Base-by-base conservation (phyloP, 2,888 invertebrate species). In the Scelioninae gen. 1 region DNA sequence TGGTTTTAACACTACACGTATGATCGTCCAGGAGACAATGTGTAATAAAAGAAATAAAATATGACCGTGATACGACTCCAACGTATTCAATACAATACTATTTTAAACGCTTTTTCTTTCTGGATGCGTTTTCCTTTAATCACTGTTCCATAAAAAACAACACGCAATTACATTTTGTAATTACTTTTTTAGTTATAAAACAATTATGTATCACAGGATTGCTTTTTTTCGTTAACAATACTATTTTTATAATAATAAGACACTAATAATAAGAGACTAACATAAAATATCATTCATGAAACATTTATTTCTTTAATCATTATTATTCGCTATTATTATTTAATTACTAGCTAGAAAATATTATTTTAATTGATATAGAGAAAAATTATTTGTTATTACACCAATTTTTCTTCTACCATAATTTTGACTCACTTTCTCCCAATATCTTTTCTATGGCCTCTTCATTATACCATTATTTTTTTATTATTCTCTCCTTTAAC, bases 81-180 rank as follows among this genome's bases (percentile, higher is more conserved):
- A 34, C 45, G 8, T 13, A 13, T 45, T 31, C 13, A 32, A 71
- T 43, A 31, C 32, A 53, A 62, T 53, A 15, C 34, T 69, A 58
- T 45, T n/a, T n/a, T n/a, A n/a, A 71, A 51, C 51, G 51, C 51
- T 43, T 72, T 72, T 62, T 62, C 60, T 51, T 72, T 53, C 43
- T 62, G 15, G 29, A 49, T 53, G 31, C 29, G 45, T 72, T 51
- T 62, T 53, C 62, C 45, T 72, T 72, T 62, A 72, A 72, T 72
- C 53, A 31, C 45, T 45, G 60, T 53, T 62, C 53, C 51, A 62
- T 53, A 60, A 72, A 47, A 47, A 47, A 13, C 40, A 13, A n/a
- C 43, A 53, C 43, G 72, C 62, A 53, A 72, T 72, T 72, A 72
- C 49, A 34, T 74, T 74, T 74, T 74, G 63, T 74, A 63, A 63